Evolutionary conservation across 2,888 invertebrate species (phyloP), one percentile per base, ranked within the genome.

Genomic region (Eupithecia inturbata): DNA sequence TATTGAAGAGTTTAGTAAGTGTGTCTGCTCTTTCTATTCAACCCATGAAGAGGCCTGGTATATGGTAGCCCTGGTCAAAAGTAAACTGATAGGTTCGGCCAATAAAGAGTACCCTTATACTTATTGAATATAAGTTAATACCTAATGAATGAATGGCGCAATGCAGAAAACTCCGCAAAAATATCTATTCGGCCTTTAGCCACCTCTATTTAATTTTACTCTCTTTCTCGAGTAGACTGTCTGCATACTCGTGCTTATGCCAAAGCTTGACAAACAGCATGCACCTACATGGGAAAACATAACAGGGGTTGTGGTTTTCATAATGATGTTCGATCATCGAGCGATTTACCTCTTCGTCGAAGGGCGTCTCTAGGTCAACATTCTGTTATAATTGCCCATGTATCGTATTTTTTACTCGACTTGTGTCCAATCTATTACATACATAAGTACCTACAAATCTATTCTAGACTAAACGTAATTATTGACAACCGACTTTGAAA

Each of bases 1-100:
- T 89, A 7, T 68, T 90, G 45, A 83, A 81, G 68, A 77, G 75
- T 60, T 71, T 82, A 74, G 94, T 93, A 84, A 88, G 87, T 39
- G 28, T 62, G 62, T 62, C 7, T 19, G 10, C 31, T 31, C 9
- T 5, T 6, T 36, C 19, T 16, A 60, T 28, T 7, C 7, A n/a
- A 9, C 41, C 2, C 4, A 19, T 41, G 7, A 36, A 9, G 36
- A 36, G 36, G 9, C 9, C 9, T 5, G 10, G 3, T 36, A 36
- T 36, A 36, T 36, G 9, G 36, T 5, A 36, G 36, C 0, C 31
- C 31, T 4, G 31, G 36, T 36, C 7, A 9, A 9, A 7, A 7
- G 39, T 39, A 4, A 39, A 14, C 14, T 14, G 39, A 36, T 36
- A 0, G 39, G 12, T 9, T 4, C 12, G 14, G 39, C 14, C 12